Percentiles rank a stretch among this genome's conserved stretches.
These are phyloP conservation scores for Turdus rufiventris DNA, from an alignment of 2,113 vertebrate species.

Conservation along the genomic window DNA sequence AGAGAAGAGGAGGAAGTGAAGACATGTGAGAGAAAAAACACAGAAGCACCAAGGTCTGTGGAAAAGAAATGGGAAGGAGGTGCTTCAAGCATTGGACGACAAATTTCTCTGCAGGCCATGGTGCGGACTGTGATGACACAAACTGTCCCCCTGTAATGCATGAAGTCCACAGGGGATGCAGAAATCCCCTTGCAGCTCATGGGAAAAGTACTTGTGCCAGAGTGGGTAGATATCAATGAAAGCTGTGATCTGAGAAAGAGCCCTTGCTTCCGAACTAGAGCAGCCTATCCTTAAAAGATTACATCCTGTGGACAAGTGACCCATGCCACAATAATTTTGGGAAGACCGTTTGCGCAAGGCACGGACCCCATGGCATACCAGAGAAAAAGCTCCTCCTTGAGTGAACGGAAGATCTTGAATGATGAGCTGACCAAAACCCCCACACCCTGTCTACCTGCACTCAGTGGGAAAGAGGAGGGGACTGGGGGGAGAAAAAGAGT, in stretches of 20 bases:
- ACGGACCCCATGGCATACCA: neutral
- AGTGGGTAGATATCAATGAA: too few relatives aligned
- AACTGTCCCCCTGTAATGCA: too few relatives aligned
- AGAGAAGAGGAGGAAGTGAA: neutral
- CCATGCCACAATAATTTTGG: neutral
- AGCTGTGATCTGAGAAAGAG: neutral
- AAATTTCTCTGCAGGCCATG: neutral
- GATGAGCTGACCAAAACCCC: neutral
- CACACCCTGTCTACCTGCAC: neutral
- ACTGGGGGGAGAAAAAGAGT: neutral
- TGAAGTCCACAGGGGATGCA: neutral
- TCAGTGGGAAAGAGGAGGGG: neutral
- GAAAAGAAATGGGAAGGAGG: neutral
- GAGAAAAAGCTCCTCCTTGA: neutral
- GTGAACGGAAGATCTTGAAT: fast-evolving
- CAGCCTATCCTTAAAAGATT: too few relatives aligned
- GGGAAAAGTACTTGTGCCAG: too few relatives aligned
- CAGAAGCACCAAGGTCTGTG: too few relatives aligned
- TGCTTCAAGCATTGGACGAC: fast-evolving
- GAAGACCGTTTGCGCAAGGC: neutral
- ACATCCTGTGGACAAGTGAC: neutral
- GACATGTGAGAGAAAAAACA: neutral
- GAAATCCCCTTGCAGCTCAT: neutral
- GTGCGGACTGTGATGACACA: neutral
- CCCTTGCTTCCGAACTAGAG: neutral